Evolutionary conservation across 2,797 vertebrate genomes (phyloP).

Genomic region (Pitangus sulphuratus): DNA sequence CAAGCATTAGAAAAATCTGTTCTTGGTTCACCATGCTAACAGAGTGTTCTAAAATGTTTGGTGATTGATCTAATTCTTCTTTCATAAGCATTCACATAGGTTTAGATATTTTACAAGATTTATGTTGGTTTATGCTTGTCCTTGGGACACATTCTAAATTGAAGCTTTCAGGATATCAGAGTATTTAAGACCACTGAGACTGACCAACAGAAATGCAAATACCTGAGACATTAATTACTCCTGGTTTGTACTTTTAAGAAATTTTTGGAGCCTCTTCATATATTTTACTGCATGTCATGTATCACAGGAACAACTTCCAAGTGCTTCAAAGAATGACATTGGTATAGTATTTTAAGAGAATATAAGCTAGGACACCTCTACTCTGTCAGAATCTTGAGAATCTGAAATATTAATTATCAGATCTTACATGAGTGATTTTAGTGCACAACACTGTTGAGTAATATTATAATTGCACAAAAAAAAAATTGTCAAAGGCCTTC

Average conservation of each 20-base stretch:
- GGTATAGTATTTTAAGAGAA: background rate
- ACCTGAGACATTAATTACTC: background rate
- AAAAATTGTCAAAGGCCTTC: background rate
- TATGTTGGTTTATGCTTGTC: fast-evolving
- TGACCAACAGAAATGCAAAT: background rate
- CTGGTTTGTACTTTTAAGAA: background rate
- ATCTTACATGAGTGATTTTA: background rate
- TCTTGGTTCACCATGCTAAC: background rate
- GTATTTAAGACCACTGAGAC: background rate
- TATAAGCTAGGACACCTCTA: background rate
- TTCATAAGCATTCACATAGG: background rate
- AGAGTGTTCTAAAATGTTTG: background rate
- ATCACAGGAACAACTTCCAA: background rate
- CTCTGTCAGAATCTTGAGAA: background rate
- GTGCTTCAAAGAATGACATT: background rate
- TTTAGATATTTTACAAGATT: background rate
- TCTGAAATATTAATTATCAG: background rate
- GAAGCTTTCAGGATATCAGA: background rate
- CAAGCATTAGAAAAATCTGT: fast-evolving
- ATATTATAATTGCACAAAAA: background rate
- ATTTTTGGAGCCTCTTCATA: background rate
- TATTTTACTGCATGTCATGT: background rate
- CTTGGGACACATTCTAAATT: background rate
- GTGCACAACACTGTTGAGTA: background rate
- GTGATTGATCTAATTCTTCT: background rate